phyloP scores from a whole-genome alignment of 23 tunicate genomes.

The Trididemnum nubilum region DNA sequence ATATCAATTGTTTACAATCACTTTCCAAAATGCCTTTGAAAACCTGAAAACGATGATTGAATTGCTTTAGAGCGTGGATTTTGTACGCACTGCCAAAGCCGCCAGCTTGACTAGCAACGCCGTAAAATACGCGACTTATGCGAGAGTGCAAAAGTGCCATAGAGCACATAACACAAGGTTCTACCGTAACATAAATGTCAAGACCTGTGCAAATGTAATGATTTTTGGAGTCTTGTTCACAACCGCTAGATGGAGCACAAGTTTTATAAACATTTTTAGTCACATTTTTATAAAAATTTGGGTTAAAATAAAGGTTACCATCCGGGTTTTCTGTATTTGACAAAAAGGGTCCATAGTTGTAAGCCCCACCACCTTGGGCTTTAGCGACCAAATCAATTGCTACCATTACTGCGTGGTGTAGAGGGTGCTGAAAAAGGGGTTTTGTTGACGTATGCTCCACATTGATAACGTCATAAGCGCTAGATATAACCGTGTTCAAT shows the following conservation, averaged over 20 bases:
- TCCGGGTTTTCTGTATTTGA: background rate
- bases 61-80: conserved; percentile 56
- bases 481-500: conserved; percentile 40
- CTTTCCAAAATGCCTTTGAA: conserved; percentile 54
- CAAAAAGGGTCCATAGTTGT: conserved; percentile 29
- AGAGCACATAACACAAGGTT: conserved; percentile 92
- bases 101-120: conserved; percentile 28
- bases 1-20: conserved; percentile 16
- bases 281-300: background rate
- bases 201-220: conserved; percentile 76
- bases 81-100: conserved; percentile 79
- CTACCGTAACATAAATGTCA: conserved; percentile 58
- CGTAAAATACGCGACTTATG: conserved; percentile 66
- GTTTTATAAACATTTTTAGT: background rate
- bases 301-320: conserved; percentile 34
- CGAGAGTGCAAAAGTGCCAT: conserved; percentile 95
- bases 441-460: background rate
- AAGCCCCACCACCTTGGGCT: conserved; percentile 79
- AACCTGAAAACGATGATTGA: conserved; percentile 83
- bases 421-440: conserved; percentile 31
- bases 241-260: background rate
- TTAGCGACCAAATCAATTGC: conserved; percentile 80
- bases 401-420: conserved; percentile 75
- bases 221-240: background rate
- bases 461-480: conserved; percentile 50